Conservation (phyloP, 2,113 vertebrate genomes). For the Psilopsiagon aurifrons region DNA sequence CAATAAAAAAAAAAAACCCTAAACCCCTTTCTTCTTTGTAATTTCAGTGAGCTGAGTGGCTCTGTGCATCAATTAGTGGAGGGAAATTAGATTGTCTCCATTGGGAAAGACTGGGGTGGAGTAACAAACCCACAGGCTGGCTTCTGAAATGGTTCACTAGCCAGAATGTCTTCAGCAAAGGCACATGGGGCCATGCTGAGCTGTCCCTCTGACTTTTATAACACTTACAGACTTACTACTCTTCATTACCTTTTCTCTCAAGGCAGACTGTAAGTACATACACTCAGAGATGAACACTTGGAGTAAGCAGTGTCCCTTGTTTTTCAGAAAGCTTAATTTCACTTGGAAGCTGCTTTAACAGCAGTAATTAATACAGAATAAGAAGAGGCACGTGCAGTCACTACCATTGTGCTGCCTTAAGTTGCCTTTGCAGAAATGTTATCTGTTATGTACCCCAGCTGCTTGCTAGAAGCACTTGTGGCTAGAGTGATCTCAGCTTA, state of each 20-base stretch:
- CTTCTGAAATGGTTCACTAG: background rate
- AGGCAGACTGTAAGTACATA: background rate
- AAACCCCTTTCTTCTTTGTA: slow-evolving; percentile 15
- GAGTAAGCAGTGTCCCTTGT: background rate
- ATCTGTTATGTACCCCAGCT: background rate
- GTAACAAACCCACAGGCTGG: background rate
- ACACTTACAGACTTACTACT: background rate
- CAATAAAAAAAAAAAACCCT: slow-evolving; percentile 20
- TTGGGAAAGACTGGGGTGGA: background rate
- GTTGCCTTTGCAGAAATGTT: background rate
- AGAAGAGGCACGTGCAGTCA: background rate
- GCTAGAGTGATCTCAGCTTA: background rate
- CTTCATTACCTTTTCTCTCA: background rate
- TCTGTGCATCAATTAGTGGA: slow-evolving; percentile 33
- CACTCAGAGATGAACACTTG: background rate
- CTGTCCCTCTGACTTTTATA: background rate
- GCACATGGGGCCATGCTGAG: background rate
- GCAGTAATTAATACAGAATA: background rate
- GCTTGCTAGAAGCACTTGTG: background rate
- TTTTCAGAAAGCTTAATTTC: background rate
- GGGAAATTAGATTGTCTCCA: slow-evolving; percentile 33
- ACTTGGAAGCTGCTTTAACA: background rate
- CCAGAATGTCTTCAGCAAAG: background rate
- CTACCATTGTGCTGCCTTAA: background rate
- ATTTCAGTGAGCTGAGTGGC: slow-evolving; percentile 50